phyloP scores from a whole-genome alignment of 2,888 invertebrate species.

The Melinaea menophilus region DNA sequence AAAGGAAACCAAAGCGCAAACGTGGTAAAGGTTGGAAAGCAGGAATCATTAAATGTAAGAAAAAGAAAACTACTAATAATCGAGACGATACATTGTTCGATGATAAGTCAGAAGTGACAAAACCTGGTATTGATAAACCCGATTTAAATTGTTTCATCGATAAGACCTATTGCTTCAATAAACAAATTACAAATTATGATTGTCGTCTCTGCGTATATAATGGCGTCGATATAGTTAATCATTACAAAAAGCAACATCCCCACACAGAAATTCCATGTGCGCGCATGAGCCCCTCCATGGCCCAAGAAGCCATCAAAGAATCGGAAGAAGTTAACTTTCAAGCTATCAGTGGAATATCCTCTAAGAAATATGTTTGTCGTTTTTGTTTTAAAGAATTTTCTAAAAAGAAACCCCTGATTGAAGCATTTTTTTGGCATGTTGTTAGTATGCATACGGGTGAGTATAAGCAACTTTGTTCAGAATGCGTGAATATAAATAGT shows the following conservation, averaged over 20 bases:
- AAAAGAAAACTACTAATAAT: conserved; percentile 46
- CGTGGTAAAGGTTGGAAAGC: conserved; percentile 52
- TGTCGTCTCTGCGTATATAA: conserved; percentile 80
- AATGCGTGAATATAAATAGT: conserved; percentile 68
- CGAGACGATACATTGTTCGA: conserved; percentile 12
- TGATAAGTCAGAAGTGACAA: conserved; percentile 8
- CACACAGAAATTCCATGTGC: conserved; percentile 82
- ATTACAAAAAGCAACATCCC: conserved; percentile 81
- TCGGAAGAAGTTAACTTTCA: conserved; percentile 64
- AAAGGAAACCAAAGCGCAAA: conserved; percentile 57
- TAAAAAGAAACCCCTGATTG: conserved; percentile 47
- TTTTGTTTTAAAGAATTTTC: conserved; percentile 64
- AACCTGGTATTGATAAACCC: conserved; percentile 35
- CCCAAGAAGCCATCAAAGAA: conserved; percentile 76
- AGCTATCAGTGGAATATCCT: conserved; percentile 52
- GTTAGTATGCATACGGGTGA: conserved; percentile 87
- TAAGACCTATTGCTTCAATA: conserved; percentile 63
- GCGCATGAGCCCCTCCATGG: conserved; percentile 72
- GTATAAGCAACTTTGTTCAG: conserved; percentile 81
- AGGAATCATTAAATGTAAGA: conserved; percentile 64
- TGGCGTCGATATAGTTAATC: conserved; percentile 80
- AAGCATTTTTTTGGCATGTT: conserved; percentile 84
- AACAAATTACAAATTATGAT: conserved; percentile 55
- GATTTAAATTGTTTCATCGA: conserved; percentile 61
- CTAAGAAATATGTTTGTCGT: conserved; percentile 59